Evolutionary conservation across 2,888 invertebrate genomes (phyloP).

Genomic region (Crepidodera aurea): DNA sequence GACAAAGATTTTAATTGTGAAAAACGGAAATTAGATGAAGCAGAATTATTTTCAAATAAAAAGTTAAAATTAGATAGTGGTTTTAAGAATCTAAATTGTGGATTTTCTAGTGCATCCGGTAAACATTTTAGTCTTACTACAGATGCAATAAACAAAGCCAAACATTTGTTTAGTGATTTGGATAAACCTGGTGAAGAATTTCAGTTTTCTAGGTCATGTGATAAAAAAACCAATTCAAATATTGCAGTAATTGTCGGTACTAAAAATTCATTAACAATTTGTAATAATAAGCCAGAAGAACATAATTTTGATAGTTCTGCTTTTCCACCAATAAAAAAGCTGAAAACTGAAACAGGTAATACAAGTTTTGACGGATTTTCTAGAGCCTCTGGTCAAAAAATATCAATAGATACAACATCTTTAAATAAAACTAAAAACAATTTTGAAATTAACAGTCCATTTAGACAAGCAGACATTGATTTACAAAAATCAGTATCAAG

Average conservation of each 20-base stretch:
- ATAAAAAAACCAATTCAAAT: neutral
- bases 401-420: slow-evolving; percentile 40
- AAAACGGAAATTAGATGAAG: slow-evolving; percentile 1
- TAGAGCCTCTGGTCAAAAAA: slow-evolving; percentile 28
- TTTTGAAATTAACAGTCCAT: slow-evolving; percentile 38
- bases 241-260: too few relatives aligned
- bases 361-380: slow-evolving; percentile 15
- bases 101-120: slow-evolving; percentile 55
- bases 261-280: too few relatives aligned
- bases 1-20: neutral
- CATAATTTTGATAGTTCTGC: too few relatives aligned
- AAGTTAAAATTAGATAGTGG: slow-evolving; percentile 9
- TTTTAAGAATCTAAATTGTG: slow-evolving; percentile 44
- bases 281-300: too few relatives aligned
- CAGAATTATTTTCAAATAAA: slow-evolving; percentile 21
- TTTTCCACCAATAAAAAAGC: too few relatives aligned
- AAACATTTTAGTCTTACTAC: slow-evolving; percentile 49
- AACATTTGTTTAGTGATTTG: slow-evolving; percentile 47
- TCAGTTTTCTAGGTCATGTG: slow-evolving; percentile 7
- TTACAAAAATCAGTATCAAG: neutral
- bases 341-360: too few relatives aligned
- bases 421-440: slow-evolving; percentile 53
- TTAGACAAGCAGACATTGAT: neutral
- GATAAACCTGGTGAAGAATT: neutral
- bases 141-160: slow-evolving; percentile 54